Conservation (phyloP, 2,888 invertebrate genomes). For the Synanthedon formicaeformis region DNA sequence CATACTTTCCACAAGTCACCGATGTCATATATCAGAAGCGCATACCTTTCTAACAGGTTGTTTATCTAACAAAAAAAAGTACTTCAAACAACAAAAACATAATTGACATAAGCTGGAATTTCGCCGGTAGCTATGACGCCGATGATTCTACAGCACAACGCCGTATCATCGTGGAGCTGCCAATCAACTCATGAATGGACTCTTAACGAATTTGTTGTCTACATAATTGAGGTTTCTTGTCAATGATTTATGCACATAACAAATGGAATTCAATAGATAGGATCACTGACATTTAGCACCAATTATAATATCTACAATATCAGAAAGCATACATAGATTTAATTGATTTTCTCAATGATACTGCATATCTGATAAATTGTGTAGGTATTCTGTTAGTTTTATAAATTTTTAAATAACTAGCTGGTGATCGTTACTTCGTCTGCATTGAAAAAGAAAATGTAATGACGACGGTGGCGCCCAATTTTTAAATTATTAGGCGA, state of each 20-base stretch:
- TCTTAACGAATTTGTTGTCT: slow-evolving; percentile 55
- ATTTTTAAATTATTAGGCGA: too few relatives aligned
- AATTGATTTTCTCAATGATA: too few relatives aligned
- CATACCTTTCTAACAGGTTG: slow-evolving; percentile 16
- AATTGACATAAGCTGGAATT: slow-evolving; percentile 44
- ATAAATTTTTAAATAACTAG: too few relatives aligned
- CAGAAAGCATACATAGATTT: background rate
- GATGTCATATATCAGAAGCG: slow-evolving; percentile 20
- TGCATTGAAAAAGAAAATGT: too few relatives aligned
- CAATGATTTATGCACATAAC: slow-evolving; percentile 20
- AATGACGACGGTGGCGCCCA: too few relatives aligned
- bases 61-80: slow-evolving; percentile 32
- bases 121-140: slow-evolving; percentile 40
- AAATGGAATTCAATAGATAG: background rate
- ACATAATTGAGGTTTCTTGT: slow-evolving; percentile 44
- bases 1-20: slow-evolving; percentile 14
- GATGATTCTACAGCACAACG: slow-evolving; percentile 5
- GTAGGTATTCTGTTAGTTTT: too few relatives aligned
- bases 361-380: too few relatives aligned
- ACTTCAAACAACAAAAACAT: slow-evolving; percentile 25
- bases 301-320: slow-evolving; percentile 21
- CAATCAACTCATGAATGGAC: slow-evolving; percentile 50
- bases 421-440: too few relatives aligned
- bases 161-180: slow-evolving; percentile 25
- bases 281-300: slow-evolving; percentile 25